A percentile compares a stretch with the other conserved stretches of the same genome.
Evolutionary conservation across 1,140 invertebrate species (phyloP).

Genomic region (Steinernema feltiae): DNA sequence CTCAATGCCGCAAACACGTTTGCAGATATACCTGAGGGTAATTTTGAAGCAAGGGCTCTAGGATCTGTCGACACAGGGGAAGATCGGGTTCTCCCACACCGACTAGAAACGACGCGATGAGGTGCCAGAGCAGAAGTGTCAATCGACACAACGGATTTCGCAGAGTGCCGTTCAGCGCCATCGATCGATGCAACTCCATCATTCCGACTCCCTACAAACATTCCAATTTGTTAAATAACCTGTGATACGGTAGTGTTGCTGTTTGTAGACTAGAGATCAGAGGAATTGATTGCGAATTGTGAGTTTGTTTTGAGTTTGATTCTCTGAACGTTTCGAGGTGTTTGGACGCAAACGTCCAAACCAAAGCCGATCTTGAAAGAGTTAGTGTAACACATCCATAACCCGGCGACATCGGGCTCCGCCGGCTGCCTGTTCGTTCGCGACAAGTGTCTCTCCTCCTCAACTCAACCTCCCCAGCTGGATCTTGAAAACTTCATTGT

Average conservation of each 20-base stretch:
- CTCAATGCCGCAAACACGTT: conserved; percentile 11
- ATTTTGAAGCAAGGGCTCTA: conserved; percentile 33
- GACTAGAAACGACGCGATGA: conserved; percentile 43
- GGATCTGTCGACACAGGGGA: conserved; percentile 39
- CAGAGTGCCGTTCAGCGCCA: conserved; percentile 40
- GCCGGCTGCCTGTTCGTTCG: background rate
- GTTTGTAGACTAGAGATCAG: too few relatives aligned
- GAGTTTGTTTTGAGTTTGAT: background rate
- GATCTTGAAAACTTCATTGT: background rate
- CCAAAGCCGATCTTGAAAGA: background rate
- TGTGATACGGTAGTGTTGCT: too few relatives aligned
- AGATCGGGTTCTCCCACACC: conserved; percentile 49
- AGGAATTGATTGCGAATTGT: too few relatives aligned
- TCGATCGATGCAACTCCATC: conserved; percentile 35
- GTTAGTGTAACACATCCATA: background rate
- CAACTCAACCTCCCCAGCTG: background rate
- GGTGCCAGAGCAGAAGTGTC: conserved; percentile 45
- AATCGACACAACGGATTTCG: conserved; percentile 41
- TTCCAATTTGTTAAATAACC: background rate
- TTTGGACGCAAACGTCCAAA: background rate
- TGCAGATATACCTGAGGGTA: conserved; percentile 48
- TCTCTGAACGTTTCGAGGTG: background rate
- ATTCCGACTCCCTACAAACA: conserved; percentile 42
- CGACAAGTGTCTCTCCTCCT: background rate
- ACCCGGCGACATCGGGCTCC: background rate